Evolutionary conservation across 2,113 vertebrate species (phyloP).

Genomic region (Tyto alba): DNA sequence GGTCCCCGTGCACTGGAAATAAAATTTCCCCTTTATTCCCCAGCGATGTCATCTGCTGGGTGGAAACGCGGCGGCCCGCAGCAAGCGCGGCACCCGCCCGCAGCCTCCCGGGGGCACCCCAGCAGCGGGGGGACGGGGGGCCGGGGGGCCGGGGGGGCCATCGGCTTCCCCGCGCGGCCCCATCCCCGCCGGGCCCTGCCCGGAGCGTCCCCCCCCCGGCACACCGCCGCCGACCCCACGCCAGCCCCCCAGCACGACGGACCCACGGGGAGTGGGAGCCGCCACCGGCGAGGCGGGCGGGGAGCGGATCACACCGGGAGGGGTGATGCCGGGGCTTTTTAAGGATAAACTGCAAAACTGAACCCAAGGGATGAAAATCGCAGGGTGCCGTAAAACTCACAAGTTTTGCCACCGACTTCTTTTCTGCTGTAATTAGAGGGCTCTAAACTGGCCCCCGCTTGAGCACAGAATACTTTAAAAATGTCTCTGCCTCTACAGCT

Average conservation of each 20-base stretch:
- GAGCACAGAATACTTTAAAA: background rate
- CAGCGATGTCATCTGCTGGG: background rate
- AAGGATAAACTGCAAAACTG: background rate
- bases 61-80: fast-evolving
- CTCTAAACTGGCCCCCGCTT: background rate
- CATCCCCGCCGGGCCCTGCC: too few species aligned
- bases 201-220: too few species aligned
- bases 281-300: fast-evolving
- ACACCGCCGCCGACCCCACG: too few species aligned
- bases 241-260: too few species aligned
- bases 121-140: too few species aligned
- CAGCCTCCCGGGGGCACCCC: fast-evolving
- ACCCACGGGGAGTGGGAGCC: fast-evolving
- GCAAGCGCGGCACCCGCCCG: background rate
- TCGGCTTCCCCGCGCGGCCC: too few species aligned
- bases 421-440: background rate
- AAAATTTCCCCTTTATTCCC: background rate
- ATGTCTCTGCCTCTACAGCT: background rate
- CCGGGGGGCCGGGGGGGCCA: too few species aligned
- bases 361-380: fast-evolving
- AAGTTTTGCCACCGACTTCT: background rate
- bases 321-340: fast-evolving
- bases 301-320: background rate
- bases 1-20: fast-evolving
- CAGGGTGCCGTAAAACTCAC: background rate